Evolutionary conservation across 2,113 vertebrate genomes (phyloP), one percentile per base, ranked within the genome.

Genomic region (Upupa epops): DNA sequence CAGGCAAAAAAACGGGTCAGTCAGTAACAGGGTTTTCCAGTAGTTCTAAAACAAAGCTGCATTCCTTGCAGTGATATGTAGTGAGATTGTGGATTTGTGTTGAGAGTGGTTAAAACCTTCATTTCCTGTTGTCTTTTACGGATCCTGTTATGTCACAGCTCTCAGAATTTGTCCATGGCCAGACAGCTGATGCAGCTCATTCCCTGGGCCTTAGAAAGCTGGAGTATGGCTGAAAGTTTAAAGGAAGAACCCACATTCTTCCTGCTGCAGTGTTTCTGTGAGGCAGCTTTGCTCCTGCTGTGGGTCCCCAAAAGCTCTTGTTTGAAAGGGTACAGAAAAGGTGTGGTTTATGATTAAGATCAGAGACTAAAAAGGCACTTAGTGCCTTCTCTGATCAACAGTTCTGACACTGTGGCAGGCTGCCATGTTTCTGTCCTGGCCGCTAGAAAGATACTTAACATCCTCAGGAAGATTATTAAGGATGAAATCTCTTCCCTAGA

Each of bases 231-330:
- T 89, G 84, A 68, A 89, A 72, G 17, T 61, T 52, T 22, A 31
- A 21, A 56, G 74, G 29, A 49, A 52, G 25, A 58, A 22, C 3
- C 16, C 21, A 18, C 8, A 5, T 22, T 77, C 36, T 29, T 69
- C 29, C 13, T 37, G 8, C 36, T 5, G 18, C 4, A 25, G 31
- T 0, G 9, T 48, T 79, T 59, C 37, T 25, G 56, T 70, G 55
- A 73, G 37, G 24, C 22, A 36, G 46, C 32, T 80, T 73, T 77
- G 45, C n/a, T 71, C 20, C 34, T 79, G 54, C 40, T 58, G 16
- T 37, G 51, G 21, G 17, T 42, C 42, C 58, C 11, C 51, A 45
- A 17, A 26, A 46, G 17, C 46, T 11, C 24, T 56, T 0, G 0
- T n/a, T 36, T 32, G 49, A 68, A 51, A 36, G 55, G 29, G 60